Evolutionary conservation across 1,140 invertebrate genomes (phyloP).

Genomic region (Drosophila aff.): DNA sequence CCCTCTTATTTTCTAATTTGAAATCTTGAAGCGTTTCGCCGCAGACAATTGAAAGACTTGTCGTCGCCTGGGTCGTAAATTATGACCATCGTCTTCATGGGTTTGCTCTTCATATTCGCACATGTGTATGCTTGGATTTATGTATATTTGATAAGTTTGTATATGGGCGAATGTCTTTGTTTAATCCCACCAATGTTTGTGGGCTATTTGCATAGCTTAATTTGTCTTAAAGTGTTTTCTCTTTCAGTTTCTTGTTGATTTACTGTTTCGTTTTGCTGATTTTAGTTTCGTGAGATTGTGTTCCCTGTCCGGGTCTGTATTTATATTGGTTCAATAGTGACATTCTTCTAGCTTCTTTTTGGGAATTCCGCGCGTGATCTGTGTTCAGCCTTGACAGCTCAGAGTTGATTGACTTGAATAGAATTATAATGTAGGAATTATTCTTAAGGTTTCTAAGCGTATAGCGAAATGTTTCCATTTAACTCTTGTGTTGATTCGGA

Average conservation of each 20-base stretch:
- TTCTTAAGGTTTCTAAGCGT: slow-evolving; percentile 37
- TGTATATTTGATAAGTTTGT: slow-evolving; percentile 19
- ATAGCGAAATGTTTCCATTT: slow-evolving; percentile 39
- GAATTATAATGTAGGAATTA: slow-evolving; percentile 10
- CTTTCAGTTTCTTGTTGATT: slow-evolving; percentile 38
- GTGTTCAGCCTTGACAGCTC: slow-evolving; percentile 47
- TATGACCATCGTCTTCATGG: slow-evolving; percentile 22
- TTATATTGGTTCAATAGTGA: slow-evolving; percentile 29
- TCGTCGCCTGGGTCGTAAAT: slow-evolving; percentile 45
- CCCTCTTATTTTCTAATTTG: slow-evolving; percentile 27
- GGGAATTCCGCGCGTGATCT: slow-evolving; percentile 19
- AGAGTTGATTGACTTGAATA: slow-evolving; percentile 54
- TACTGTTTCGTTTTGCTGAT: slow-evolving; percentile 32
- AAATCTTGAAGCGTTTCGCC: slow-evolving; percentile 26
- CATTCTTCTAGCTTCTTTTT: slow-evolving; percentile 17
- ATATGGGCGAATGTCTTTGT: slow-evolving; percentile 21
- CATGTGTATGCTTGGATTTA: slow-evolving; percentile 3
- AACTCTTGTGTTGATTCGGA: slow-evolving; percentile 6
- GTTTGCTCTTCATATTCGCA: slow-evolving; percentile 37
- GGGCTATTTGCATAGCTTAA: slow-evolving; percentile 43
- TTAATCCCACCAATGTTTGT: slow-evolving; percentile 32
- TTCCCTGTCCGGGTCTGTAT: slow-evolving; percentile 16
- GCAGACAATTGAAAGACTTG: slow-evolving; percentile 49
- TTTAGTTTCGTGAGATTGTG: slow-evolving; percentile 28
- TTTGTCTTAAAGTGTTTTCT: slow-evolving; percentile 54